These are phyloP conservation scores for Subacronicta megacephala DNA, from an alignment of 2,888 invertebrate genomes.

Conservation along the genomic window DNA sequence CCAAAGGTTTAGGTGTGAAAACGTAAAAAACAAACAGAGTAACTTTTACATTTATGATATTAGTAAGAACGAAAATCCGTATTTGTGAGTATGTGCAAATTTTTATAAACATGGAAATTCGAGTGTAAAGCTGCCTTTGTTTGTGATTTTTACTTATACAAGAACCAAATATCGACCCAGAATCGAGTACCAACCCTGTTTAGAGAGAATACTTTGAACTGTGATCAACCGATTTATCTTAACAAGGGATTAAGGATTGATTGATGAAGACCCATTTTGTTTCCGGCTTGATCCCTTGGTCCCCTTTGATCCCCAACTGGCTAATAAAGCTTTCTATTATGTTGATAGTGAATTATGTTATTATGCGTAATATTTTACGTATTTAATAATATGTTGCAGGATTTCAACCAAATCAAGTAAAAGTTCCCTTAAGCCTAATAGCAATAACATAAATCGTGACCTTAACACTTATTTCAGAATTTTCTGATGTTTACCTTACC, in stretches of 20 bases:
- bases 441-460: constrained; percentile 38
- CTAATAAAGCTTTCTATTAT: constrained; percentile 13
- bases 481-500: constrained; percentile 22
- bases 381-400: too few relatives aligned
- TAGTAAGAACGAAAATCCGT: too few relatives aligned
- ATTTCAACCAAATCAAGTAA: too few relatives aligned
- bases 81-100: too few relatives aligned
- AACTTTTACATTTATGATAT: too few relatives aligned
- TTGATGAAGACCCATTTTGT: constrained; percentile 40
- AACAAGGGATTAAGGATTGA: constrained; percentile 34
- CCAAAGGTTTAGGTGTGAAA: too few relatives aligned
- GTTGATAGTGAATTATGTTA: neutral
- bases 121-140: too few relatives aligned
- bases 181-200: neutral
- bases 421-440: constrained; percentile 5
- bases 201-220: constrained; percentile 20
- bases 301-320: neutral
- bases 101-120: too few relatives aligned
- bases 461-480: constrained; percentile 35
- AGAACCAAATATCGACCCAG: too few relatives aligned
- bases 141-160: too few relatives aligned
- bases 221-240: constrained; percentile 39
- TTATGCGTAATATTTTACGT: too few relatives aligned
- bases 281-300: constrained; percentile 28
- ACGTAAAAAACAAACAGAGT: too few relatives aligned